Evolutionary conservation across 2,888 invertebrate species (phyloP), one percentile per base, ranked within the genome.

Genomic region (Rhorus exstirpatorius): DNA sequence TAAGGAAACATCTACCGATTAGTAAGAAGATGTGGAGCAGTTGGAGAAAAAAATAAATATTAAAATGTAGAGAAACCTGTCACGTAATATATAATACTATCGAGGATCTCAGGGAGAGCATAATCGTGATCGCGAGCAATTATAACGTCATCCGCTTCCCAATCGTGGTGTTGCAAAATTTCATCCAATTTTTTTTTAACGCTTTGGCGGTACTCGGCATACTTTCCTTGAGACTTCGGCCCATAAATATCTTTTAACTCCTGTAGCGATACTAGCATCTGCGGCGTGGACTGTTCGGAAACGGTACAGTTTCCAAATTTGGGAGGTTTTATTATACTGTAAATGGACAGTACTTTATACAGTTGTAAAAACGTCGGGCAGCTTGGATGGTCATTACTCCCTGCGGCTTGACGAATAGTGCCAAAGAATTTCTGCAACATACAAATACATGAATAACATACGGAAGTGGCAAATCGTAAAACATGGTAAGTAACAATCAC

Each of bases 61-160:
- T 3, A 46, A 53, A 53, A 53, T 21, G n/a, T n/a, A n/a, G 21
- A 53, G n/a, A 53, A 24, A 53, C 53, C 53, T 75, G 75, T 75
- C 41, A 75, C 75, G 24, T 75, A 65, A 17, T 75, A 75, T n/a
- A 75, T 65, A 10, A 75, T 65, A 24, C 75, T 65, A 38, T 75
- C 65, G 1, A 75, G 53, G 4, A 21, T 63, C 8, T 46, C 35
- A 8, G 75, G 21, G 7, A 75, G 65, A 19, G 53, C 21, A 65
- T 75, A 65, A 24, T 65, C 75, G n/a, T 75, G 75, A 24, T 75
- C 75, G 44, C 19, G 31, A 24, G 12, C n/a, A 24, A 24, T 6
- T 24, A 53, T 1, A 3, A 53, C 12, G 1, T 53, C 53, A n/a
- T 53, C 26, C 3, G n/a, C 53, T n/a, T 53, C 53, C 12, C 10